These are phyloP conservation scores for Polydrusus pterygomalis DNA, from an alignment of 2,888 invertebrate species.

Conservation along the genomic window DNA sequence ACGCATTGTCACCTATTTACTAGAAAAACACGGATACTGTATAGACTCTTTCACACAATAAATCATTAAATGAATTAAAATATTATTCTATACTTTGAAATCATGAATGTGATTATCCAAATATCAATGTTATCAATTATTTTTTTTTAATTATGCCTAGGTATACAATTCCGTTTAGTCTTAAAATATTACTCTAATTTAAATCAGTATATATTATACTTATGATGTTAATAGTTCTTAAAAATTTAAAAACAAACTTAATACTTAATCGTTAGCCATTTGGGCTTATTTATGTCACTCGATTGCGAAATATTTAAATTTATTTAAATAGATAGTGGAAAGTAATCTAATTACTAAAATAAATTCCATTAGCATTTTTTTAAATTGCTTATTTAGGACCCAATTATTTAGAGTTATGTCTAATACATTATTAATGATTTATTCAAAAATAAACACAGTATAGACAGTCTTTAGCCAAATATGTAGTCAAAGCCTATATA, in stretches of 20 bases:
- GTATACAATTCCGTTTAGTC: background rate
- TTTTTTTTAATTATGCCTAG: constrained; percentile 1
- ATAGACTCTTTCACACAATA: background rate
- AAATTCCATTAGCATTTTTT: background rate
- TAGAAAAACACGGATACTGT: no score
- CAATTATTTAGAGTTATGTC: background rate
- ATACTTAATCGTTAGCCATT: background rate
- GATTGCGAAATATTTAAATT: constrained; percentile 22
- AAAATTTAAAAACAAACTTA: background rate
- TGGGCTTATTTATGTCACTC: background rate
- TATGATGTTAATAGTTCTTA: constrained; percentile 13
- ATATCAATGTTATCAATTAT: background rate
- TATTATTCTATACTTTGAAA: background rate
- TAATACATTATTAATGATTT: background rate
- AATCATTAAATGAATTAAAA: background rate
- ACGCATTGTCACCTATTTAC: no score
- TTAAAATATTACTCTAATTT: constrained; percentile 18
- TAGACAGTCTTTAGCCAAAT: background rate
- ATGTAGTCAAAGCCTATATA: background rate
- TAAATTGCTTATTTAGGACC: constrained; percentile 9
- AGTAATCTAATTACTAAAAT: constrained; percentile 5
- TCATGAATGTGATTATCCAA: background rate
- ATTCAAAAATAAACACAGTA: background rate
- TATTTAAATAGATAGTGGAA: constrained; percentile 7
- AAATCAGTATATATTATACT: background rate